phyloP scores from a whole-genome alignment of 2,797 vertebrate genomes.

The Acanthornis magna region DNA sequence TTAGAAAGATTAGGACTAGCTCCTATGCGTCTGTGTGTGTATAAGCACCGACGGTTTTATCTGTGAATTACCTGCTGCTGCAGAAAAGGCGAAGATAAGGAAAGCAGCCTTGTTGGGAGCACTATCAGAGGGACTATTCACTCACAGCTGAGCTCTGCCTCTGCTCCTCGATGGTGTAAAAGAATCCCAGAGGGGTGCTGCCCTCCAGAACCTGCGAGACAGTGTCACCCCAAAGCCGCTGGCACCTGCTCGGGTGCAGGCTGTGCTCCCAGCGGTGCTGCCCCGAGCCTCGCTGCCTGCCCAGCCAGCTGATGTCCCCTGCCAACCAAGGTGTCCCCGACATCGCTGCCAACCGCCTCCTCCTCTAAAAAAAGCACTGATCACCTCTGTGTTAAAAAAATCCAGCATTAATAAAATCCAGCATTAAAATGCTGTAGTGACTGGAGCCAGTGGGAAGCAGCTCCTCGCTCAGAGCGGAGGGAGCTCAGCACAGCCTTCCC shows the following conservation, averaged over 20 bases:
- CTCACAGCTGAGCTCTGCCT: neutral
- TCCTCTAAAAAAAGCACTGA: neutral
- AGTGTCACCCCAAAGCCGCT: neutral
- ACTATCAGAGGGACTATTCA: neutral
- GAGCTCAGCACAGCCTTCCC: neutral
- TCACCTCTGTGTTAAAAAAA: neutral
- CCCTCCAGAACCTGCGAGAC: neutral
- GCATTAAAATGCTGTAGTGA: neutral
- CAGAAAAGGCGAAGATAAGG: neutral
- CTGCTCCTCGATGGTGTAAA: neutral
- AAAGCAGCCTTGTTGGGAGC: neutral
- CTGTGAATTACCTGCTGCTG: constrained; percentile 19
- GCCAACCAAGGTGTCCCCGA: accelerated
- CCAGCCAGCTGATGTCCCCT: neutral
- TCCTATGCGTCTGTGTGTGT: neutral
- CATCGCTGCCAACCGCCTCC: neutral
- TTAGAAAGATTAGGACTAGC: constrained; percentile 44
- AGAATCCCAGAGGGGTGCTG: neutral
- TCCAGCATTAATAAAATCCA: neutral
- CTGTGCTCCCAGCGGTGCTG: too few relatives aligned
- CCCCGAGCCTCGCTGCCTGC: neutral
- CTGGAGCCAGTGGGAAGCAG: neutral
- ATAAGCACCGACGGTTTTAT: constrained; percentile 3
- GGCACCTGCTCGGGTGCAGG: neutral
- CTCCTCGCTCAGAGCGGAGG: neutral